These are phyloP conservation scores for Drosophila elegans DNA, from an alignment of 1,140 invertebrate genomes.

Conservation along the genomic window DNA sequence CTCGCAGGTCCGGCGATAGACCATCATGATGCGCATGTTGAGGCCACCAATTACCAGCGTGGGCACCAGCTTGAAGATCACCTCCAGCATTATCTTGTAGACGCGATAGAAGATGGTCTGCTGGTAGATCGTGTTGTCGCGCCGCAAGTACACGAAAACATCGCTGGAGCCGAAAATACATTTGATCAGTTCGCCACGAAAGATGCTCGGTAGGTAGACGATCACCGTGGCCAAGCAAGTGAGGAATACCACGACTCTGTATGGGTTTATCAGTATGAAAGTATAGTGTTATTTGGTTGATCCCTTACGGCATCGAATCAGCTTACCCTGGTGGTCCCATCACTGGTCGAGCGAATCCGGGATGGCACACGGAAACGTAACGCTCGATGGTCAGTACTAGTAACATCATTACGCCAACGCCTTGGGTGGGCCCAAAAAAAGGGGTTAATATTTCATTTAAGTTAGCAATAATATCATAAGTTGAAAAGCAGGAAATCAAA, in stretches of 20 bases:
- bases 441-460: neutral
- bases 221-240: constrained; percentile 88
- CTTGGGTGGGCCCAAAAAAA: constrained; percentile 70
- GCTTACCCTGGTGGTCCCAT: constrained; percentile 86
- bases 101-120: constrained; percentile 86
- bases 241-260: constrained; percentile 86
- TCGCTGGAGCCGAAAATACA: constrained; percentile 86
- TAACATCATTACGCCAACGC: constrained; percentile 91
- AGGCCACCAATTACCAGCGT: constrained; percentile 89
- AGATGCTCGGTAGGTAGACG: constrained; percentile 88
- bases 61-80: constrained; percentile 89
- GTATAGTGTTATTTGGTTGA: too few relatives aligned
- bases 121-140: constrained; percentile 86
- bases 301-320: neutral
- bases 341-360: constrained; percentile 87
- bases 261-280: too few relatives aligned
- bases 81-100: constrained; percentile 88
- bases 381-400: constrained; percentile 92
- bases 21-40: constrained; percentile 90
- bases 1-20: constrained; percentile 88
- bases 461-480: too few relatives aligned
- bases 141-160: constrained; percentile 86
- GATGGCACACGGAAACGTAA: constrained; percentile 93
- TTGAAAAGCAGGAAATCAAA: too few relatives aligned
- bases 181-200: constrained; percentile 87